These are phyloP conservation scores for Aplidium turbinatum DNA, from an alignment of 23 tunicate genomes.

Conservation along the genomic window DNA sequence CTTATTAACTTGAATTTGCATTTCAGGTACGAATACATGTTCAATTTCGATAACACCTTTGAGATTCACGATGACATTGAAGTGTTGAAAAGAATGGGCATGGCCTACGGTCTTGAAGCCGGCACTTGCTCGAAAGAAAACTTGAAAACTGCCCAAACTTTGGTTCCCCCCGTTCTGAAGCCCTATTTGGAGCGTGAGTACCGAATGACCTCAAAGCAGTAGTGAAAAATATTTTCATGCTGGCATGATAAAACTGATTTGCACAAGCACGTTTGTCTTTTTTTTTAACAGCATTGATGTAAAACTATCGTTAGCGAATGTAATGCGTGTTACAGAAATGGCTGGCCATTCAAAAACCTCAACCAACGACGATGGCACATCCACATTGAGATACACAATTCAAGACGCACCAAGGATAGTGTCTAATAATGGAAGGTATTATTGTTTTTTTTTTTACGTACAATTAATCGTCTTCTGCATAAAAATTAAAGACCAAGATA, in stretches of 20 bases:
- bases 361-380: background rate
- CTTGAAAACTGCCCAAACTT: conserved; percentile 57
- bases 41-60: conserved; percentile 95
- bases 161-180: conserved; percentile 80
- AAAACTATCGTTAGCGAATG: too few species aligned
- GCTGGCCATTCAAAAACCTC: conserved; percentile 21
- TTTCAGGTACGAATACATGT: conserved; percentile 88
- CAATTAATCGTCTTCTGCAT: too few species aligned
- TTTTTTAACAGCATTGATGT: too few species aligned
- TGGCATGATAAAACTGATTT: too few species aligned
- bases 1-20: too few species aligned
- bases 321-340: conserved; percentile 45
- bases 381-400: conserved; percentile 4
- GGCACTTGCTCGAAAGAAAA: conserved; percentile 66
- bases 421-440: too few species aligned
- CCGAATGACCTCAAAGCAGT: too few species aligned
- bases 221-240: too few species aligned
- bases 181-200: conserved; percentile 77
- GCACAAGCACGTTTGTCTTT: too few species aligned
- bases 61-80: conserved; percentile 99
- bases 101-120: conserved; percentile 89
- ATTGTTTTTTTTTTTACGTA: too few species aligned
- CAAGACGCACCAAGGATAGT: conserved; percentile 29
- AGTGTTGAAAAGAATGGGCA: conserved; percentile 96
- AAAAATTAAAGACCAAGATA: too few species aligned